Base-by-base conservation (phyloP, 1,140 invertebrate species). In the Drosophila lacteicornis region DNA sequence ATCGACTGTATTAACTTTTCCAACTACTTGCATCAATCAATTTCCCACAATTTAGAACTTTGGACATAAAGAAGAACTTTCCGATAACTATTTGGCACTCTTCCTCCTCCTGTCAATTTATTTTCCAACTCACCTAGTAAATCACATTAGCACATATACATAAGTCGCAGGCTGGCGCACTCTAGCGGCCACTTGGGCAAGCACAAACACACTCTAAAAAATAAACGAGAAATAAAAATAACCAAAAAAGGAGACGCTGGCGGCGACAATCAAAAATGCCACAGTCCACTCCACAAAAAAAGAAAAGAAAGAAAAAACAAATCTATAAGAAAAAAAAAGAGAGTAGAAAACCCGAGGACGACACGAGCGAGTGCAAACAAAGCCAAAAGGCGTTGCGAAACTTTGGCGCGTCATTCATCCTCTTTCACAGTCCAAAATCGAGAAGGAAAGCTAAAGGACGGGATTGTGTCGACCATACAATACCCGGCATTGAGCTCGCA, bases 301-400 rank as follows among this genome's bases (percentile, higher is more conserved):
- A 51, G 2, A 22, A 22, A 40, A 46, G 2, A 36, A 13, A 38
- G n/a, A 50, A 12, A n/a, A 40, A 42, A 25, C 2, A 42, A 19
- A 47, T n/a, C 13, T 27, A 50, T 3, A 5, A 53, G 6, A n/a
- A 51, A 53, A 46, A 46, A 36, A 13, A 15, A 56, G 46, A 15
- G 42, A 15, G 42, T 27, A 50, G 33, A 46, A 46, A 66, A 27
- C 30, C 19, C 62, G 38, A 47, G 61, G 60, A 83, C 62, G 76
- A 80, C 45, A 68, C 76, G 73, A 83, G 36, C 47, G 57, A 62
- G 65, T 70, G 75, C 82, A 86, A 86, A 86, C 84, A 87, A 87
- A 87, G 83, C 80, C 84, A 88, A 71, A 88, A 87, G 84, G 84
- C 84, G 84, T 88, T 88, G 84, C 84, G 73, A 87, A 87, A 87